Evolutionary conservation across 2,888 invertebrate species (phyloP), one percentile per base, ranked within the genome.

Genomic region (Scaptomyza parva): DNA sequence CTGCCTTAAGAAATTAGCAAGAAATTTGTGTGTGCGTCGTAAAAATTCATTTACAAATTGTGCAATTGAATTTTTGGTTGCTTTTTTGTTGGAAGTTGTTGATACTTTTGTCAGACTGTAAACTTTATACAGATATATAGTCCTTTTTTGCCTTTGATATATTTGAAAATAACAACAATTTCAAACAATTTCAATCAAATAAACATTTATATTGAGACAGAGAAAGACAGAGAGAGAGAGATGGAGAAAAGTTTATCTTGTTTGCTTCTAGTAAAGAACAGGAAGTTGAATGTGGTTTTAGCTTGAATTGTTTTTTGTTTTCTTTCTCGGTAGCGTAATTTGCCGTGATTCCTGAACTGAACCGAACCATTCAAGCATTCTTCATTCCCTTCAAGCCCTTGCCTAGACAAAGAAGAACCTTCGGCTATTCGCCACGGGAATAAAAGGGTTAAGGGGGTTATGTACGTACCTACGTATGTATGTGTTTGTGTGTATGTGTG

Each of bases 1-100:
- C 37, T 58, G 78, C 73, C n/a, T n/a, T 73, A 64, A 76, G 73
- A 79, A 79, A 80, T 78, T 85, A 85, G 78, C 51, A 37, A 78
- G 59, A 70, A 76, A 70, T 76, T 78, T 69, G 65, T 58, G 65
- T 58, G 47, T 39, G 53, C 58, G 40, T 52, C 53, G n/a, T 62
- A 59, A 73, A 62, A 52, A 24, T 44, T 44, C 22, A 44, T 39
- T 60, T 28, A 24, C n/a, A 24, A 39, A 51, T 76, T 76, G 59
- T 65, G 76, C 64, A 73, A 76, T 75, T 17, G 24, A 47, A 44
- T 51, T 45, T 0, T 45, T 0, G 22, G 6, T 24, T 6, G 40
- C 24, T 37, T 45, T 24, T 20, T 37, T 45, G 18, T 40, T 30
- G 6, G 24, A 39, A 48, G 24, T 33, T 28, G 18, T 39, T 18